Evolutionary conservation across 2,797 vertebrate genomes (phyloP).

Genomic region (Leptoclinus maculatus): DNA sequence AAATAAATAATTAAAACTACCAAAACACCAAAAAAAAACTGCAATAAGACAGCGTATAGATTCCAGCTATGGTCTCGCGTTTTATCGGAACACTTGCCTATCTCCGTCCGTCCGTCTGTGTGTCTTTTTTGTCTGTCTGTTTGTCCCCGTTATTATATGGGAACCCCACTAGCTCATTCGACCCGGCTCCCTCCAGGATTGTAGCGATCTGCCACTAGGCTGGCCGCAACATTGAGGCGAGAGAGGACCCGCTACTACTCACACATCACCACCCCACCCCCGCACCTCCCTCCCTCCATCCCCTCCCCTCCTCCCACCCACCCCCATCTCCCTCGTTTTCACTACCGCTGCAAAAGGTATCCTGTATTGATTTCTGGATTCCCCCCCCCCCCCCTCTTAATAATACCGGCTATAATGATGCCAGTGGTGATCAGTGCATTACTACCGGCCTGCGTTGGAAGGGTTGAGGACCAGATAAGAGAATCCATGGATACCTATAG

Average conservation of each 20-base stretch:
- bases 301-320: constrained; percentile 26
- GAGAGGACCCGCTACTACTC: constrained; percentile 86
- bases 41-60: constrained; percentile 50
- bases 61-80: constrained; percentile 70
- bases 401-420: constrained; percentile 82
- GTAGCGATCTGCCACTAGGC: constrained; percentile 86
- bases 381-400: constrained; percentile 71
- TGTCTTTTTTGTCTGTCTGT: constrained; percentile 83
- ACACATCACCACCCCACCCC: constrained; percentile 82
- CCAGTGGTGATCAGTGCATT: constrained; percentile 79
- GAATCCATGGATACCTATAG: constrained; percentile 63
- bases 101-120: constrained; percentile 87
- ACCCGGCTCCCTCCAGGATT: constrained; percentile 86
- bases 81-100: constrained; percentile 86
- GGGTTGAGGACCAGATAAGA: constrained; percentile 58
- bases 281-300: constrained; percentile 49
- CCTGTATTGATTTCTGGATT: constrained; percentile 83
- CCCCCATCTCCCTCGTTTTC: constrained; percentile 76
- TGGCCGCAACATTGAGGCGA: constrained; percentile 88
- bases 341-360: constrained; percentile 85
- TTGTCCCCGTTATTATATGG: constrained; percentile 78
- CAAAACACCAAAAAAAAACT: constrained; percentile 28
- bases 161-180: constrained; percentile 85
- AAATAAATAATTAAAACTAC: constrained; percentile 67
- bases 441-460: constrained; percentile 53